Base-by-base conservation (phyloP, 2,797 vertebrate genomes). In the Antennarius maculatus region DNA sequence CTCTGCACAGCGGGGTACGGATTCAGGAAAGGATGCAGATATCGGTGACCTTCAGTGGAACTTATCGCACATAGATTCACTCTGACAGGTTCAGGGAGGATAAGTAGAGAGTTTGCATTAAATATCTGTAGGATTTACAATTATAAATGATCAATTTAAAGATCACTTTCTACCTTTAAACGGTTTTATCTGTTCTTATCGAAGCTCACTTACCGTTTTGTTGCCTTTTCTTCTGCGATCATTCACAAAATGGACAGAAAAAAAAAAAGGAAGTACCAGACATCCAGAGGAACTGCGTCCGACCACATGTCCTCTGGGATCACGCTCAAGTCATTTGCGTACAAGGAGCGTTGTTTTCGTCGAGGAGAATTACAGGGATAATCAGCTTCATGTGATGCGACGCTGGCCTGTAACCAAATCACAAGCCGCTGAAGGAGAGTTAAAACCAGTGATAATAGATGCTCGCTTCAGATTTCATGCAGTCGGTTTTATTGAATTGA, bases 331-430 rank as follows among this genome's bases (percentile, higher is more conserved):
- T 90, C 76, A 88, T 91, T 91, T 85, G 67, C 3, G 54, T 59
- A 49, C 79, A 79, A 82, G 67, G 74, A 49, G 66, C 31, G 34
- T 81, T 84, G 85, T 84, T 71, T 41, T 31, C n/a, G 71, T 71
- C 13, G 16, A 23, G 52, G 68, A 60, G 76, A 69, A 64, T 83
- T 76, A 61, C n/a, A 6, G 52, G 42, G 71, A 60, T 91, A 90
- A 91, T 91, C 79, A 76, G 70, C 58, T 71, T 80, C 91, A 92
- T 90, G 89, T 91, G 90, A 91, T 58, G 62, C 62, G 31, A 2
- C 48, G 77, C 66, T 69, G 74, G 71, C 69, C 23, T 27, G 67
- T 55, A 73, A 70, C 71, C 0, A 6, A 54, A 55, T 54, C 46
- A 56, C 52, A 62, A 61, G 70, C 72, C 39, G 14, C 65, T 16